Base-by-base conservation (phyloP, 1,140 invertebrate genomes). In the Temnothorax nylanderi region DNA sequence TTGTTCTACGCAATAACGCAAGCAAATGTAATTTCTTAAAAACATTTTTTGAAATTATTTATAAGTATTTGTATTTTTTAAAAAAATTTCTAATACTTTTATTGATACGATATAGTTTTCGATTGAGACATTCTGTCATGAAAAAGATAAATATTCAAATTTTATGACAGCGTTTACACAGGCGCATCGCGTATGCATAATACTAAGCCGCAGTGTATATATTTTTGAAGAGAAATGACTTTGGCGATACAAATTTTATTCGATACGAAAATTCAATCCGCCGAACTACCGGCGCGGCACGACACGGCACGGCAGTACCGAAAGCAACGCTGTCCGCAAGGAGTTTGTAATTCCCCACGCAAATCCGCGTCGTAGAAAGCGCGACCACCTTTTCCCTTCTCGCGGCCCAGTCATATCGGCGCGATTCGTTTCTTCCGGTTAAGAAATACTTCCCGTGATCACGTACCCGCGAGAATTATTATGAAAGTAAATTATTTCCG, bases 381-480 rank as follows among this genome's bases (percentile, higher is more conserved):
- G 80, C 80, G 41, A 34, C 37, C 26, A 49, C 26, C 58, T 34
- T 58, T 49, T 60, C 54, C 18, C 67, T 60, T n/a, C 54, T 54
- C 67, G 10, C 49, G 32, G 69, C 41, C 54, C 54, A 18, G 80
- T 64, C 69, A 21, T 74, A 84, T 84, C 80, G 67, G 51, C 49
- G 49, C 65, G 16, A 51, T 69, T 72, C 67, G 41, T 41, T 49
- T 32, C 82, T 85, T 78, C 60, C 82, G 74, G n/a, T 75, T 64
- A 77, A 78, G 49, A 85, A 78, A 65, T 26, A 69, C 32, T 86
- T 86, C n/a, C 51, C 64, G 16, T 21, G 41, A 67, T 49, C 41
- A 26, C 87, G 75, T 92, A 91, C 88, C 87, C n/a, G 64, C 44
- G 87, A 89, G 92, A 90, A 87, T 92, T 89, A 90, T 90, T 64